A percentile compares a stretch with the other conserved stretches of the same genome.
phyloP scores from a whole-genome alignment of 2,113 vertebrate genomes.

The Origma solitaria region DNA sequence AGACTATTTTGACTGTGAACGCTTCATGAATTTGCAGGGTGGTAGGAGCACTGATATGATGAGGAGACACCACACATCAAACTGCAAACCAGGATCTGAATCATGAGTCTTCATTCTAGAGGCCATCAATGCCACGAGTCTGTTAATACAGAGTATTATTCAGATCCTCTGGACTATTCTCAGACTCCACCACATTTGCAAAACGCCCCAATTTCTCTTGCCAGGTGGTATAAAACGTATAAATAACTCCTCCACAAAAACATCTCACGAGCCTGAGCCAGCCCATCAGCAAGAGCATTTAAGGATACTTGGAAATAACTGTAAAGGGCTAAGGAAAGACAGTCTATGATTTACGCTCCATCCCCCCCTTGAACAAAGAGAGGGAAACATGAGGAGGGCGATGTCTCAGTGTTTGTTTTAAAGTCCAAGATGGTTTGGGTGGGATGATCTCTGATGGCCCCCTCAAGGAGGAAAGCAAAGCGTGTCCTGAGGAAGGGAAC shows the following conservation, averaged over 20 bases:
- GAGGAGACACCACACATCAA: not conserved
- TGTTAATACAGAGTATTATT: not conserved
- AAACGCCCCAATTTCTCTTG: not conserved
- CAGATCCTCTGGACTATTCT: not conserved
- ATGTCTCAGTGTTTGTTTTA: not conserved
- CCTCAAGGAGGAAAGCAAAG: not conserved
- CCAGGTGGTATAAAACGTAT: not conserved
- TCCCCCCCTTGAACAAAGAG: not conserved
- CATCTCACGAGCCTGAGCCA: not conserved
- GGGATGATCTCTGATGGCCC: not conserved
- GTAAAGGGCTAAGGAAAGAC: not conserved
- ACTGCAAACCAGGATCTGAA: not conserved
- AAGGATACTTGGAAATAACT: not conserved
- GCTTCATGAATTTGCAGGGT: not conserved
- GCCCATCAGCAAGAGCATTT: not conserved
- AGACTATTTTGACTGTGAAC: not conserved
- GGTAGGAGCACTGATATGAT: not conserved
- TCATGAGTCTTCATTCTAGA: not conserved
- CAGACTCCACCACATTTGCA: not conserved
- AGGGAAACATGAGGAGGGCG: not conserved
- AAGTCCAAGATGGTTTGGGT: not conserved
- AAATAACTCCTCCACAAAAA: not conserved
- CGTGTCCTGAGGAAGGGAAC: not conserved
- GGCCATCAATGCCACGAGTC: not conserved
- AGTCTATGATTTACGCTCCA: not conserved